These are phyloP conservation scores for Phymorhynchus buccinoides DNA, from an alignment of 1,140 invertebrate species.

Conservation along the genomic window DNA sequence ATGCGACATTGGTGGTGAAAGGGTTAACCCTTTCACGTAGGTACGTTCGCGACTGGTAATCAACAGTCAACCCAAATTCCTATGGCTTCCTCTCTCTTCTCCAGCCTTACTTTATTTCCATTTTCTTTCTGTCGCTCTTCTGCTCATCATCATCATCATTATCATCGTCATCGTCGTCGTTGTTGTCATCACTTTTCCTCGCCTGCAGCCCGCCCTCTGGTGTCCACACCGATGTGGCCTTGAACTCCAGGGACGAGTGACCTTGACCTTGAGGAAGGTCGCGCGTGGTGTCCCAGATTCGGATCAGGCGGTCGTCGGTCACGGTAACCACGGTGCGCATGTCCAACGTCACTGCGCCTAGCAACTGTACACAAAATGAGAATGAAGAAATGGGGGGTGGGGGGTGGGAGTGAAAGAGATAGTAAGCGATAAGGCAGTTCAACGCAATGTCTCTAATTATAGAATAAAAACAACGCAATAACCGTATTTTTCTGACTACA, in stretches of 20 bases:
- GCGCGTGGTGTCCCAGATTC: constrained; percentile 37
- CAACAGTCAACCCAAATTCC: background rate
- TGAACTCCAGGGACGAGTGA: constrained; percentile 6
- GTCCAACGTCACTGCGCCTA: constrained; percentile 21
- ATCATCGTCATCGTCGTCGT: background rate
- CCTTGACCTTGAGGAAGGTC: background rate
- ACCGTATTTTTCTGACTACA: no score
- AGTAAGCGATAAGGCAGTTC: no score
- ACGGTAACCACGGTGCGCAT: constrained; percentile 18
- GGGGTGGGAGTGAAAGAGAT: no score
- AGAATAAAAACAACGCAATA: no score
- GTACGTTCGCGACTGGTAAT: no score
- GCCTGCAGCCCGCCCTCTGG: background rate
- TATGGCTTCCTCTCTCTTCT: background rate
- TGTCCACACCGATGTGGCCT: background rate
- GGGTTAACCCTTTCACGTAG: no score
- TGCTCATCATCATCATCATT: background rate
- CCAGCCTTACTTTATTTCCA: constrained; percentile 12
- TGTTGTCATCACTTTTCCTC: background rate
- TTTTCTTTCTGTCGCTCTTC: background rate
- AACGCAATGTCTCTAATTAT: no score
- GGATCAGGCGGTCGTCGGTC: constrained; percentile 27
- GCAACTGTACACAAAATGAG: background rate
- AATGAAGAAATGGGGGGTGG: no score
- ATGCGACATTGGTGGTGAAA: no score